Evolutionary conservation across 2,797 vertebrate species (phyloP).

Genomic region (Protonibea diacanthus): DNA sequence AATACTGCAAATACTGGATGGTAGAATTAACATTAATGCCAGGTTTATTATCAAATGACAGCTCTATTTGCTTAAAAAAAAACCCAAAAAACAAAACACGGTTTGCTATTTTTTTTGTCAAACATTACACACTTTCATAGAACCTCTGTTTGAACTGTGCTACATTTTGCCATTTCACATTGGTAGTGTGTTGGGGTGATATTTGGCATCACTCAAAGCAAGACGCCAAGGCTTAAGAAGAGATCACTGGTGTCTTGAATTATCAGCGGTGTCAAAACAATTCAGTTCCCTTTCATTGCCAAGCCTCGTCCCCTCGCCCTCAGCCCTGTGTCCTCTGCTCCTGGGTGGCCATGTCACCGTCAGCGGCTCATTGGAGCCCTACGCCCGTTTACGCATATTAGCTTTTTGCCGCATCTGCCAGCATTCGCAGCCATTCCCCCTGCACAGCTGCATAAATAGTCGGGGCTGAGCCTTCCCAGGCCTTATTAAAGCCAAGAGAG

Average conservation of each 20-base stretch:
- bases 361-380: slow-evolving; percentile 75
- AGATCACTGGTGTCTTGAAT: slow-evolving; percentile 80
- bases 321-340: slow-evolving; percentile 42
- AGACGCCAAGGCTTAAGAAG: not conserved
- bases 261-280: slow-evolving; percentile 86
- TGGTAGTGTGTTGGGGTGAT: not conserved
- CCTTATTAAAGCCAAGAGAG: slow-evolving; percentile 84
- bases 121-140: slow-evolving; percentile 13
- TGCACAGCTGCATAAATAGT: slow-evolving; percentile 46
- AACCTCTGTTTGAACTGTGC: slow-evolving; percentile 17
- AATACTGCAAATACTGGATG: slow-evolving; percentile 68
- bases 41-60: slow-evolving; percentile 72
- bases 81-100: not conserved
- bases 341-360: slow-evolving; percentile 67
- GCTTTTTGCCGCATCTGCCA: slow-evolving; percentile 84
- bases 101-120: slow-evolving; percentile 18
- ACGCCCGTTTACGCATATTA: slow-evolving; percentile 84
- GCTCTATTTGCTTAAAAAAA: slow-evolving; percentile 65
- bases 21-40: slow-evolving; percentile 72
- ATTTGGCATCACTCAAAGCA: slow-evolving; percentile 20
- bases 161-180: not conserved
- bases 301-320: slow-evolving; percentile 62
- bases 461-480: slow-evolving; percentile 65
- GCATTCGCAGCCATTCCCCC: slow-evolving; percentile 66
- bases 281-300: slow-evolving; percentile 81